phyloP scores from a whole-genome alignment of 2,888 invertebrate genomes.

The Mythimna impura region DNA sequence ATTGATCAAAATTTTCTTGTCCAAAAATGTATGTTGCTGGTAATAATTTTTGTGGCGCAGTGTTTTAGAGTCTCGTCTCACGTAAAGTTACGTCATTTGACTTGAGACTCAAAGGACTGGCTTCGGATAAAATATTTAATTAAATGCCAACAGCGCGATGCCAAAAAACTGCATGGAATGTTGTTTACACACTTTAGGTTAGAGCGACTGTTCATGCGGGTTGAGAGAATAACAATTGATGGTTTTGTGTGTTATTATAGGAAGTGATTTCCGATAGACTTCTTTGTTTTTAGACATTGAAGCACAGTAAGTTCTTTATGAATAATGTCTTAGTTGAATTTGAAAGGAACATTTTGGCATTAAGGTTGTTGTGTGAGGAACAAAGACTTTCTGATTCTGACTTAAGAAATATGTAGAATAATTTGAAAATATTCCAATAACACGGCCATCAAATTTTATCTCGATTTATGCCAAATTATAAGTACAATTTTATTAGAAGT shows the following conservation, averaged over 20 bases:
- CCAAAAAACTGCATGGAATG: constrained; percentile 83
- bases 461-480: constrained; percentile 1
- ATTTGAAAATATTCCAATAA: background rate
- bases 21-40: constrained; percentile 17
- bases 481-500: constrained; percentile 17
- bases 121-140: constrained; percentile 73
- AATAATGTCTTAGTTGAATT: background rate
- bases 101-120: constrained; percentile 70
- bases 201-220: constrained; percentile 7
- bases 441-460: constrained; percentile 22
- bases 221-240: constrained; percentile 24
- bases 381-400: constrained; percentile 4
- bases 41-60: constrained; percentile 26
- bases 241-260: constrained; percentile 10
- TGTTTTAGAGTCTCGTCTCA: constrained; percentile 68
- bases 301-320: background rate
- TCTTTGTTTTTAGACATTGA: constrained; percentile 9
- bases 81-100: constrained; percentile 78
- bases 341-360: background rate
- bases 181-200: constrained; percentile 72
- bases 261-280: constrained; percentile 26
- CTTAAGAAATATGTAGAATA: constrained; percentile 12
- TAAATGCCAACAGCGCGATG: constrained; percentile 73
- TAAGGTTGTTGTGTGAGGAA: background rate
- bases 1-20: constrained; percentile 8